Base-by-base conservation (phyloP, 2,888 invertebrate genomes). In the Heliothis peltigera region DNA sequence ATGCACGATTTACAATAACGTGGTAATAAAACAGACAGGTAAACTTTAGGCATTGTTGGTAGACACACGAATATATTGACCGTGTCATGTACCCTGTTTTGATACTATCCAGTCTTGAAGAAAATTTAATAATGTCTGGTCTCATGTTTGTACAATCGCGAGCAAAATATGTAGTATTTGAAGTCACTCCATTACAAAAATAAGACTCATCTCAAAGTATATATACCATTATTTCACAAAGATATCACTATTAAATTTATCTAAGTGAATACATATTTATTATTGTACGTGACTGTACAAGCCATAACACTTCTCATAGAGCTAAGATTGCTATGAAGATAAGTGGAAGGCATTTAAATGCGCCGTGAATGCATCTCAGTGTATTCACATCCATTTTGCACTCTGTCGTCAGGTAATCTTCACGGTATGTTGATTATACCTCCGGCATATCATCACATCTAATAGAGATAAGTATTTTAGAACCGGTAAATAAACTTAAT, bases 11-110 rank as follows among this genome's bases (percentile, higher is more conserved):
- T 52, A 69, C 52, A 53, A 65, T 65, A 72, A 64, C 53, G 53
- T 22, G 53, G 57, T 57, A 35, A 43, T 39, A 18, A 65, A 65
- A 72, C 65, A 48, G 56, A 64, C 68, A 57, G 39, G 53, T 65
- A 44, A 69, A 65, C 73, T 72, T 72, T 44, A 42, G 19, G 53
- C 53, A 57, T 46, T 53, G 66, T 64, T 39, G 39, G 48, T 39
- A 72, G 42, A 54, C 67, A 65, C 44, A 72, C 66, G 65, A 65
- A 57, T 65, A 64, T 53, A 65, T 43, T 44, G 28, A 52, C 64
- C 52, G 47, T 53, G 65, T 35, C 44, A 25, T 5, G 25, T 68
- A 43, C 46, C 21, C 18, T 35, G n/a, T 53, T 58, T 43, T 53
- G 21, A 43, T n/a, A 25, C 42, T 35, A n/a, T 39, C 28, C 10